Base-by-base conservation (phyloP, 2,113 vertebrate genomes). In the Clarias batrachus region DNA sequence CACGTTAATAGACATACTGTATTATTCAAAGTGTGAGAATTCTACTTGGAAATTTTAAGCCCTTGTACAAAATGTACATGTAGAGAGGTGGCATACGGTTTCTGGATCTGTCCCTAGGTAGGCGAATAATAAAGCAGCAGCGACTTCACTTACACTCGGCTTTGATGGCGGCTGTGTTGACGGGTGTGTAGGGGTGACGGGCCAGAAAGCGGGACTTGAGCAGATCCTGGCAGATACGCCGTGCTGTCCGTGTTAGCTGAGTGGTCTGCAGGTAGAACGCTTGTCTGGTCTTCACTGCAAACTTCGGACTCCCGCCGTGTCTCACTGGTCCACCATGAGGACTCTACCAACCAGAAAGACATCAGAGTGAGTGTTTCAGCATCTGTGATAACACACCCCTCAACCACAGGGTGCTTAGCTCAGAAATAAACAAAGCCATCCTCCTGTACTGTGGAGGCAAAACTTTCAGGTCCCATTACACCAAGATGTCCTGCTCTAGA, bases 101-200 rank as follows among this genome's bases (percentile, higher is more conserved):
- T 79, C 1, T 57, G 14, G 59, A 78, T n/a, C 52, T 16, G 76
- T 56, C 70, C 8, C 19, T 73, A 41, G 17, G 19, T 41, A 11
- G 9, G 33, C 3, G 17, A 21, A 8, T 19, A 73, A 73, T 23
- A 73, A 12, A 23, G 27, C 41, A 63, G 74, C 66, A 54, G 16
- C 1, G 25, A 19, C 17, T 23, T 73, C 30, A 87, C 96, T 96
- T 91, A 99, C 98, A 98, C 91, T 99, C 98, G 19, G 97, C 96
- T 94, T 99, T 99, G 95, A 99, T 97, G 90, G 97, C 96, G 2
- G 96, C 96, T 0, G 96, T 96, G 95, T 99, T 99, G 93, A 99
- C 96, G 1, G 97, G 97, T 93, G 94, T 93, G 90, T 98, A 98
- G 82, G 98, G 97, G 91, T 99, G 98, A 74, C 97, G 91, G 77